A percentile compares a stretch with the other conserved stretches of the same genome.
These are phyloP conservation scores for Apamea sordens DNA, from an alignment of 2,888 invertebrate species.

Conservation along the genomic window DNA sequence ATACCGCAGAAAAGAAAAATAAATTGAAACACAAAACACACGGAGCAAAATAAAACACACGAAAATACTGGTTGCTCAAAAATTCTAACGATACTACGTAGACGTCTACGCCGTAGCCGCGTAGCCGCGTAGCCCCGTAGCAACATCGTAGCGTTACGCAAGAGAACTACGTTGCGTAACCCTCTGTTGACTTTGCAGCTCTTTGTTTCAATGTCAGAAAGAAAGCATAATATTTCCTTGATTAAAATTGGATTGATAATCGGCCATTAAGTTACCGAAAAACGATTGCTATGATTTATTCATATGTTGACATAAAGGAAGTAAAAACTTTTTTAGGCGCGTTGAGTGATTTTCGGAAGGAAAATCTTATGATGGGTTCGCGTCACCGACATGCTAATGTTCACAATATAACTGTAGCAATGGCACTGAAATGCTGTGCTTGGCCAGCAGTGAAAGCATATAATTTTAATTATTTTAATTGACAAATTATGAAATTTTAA, in stretches of 20 bases:
- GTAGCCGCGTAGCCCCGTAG: constrained; percentile 55
- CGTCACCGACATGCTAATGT: background rate
- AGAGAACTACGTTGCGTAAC: constrained; percentile 68
- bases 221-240: constrained; percentile 41
- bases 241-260: constrained; percentile 40
- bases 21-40: too few species aligned
- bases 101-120: constrained; percentile 52
- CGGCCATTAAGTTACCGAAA: background rate
- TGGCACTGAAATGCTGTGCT: background rate
- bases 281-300: background rate
- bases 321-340: background rate
- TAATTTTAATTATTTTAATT: background rate
- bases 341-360: background rate
- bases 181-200: constrained; percentile 60
- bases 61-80: constrained; percentile 12
- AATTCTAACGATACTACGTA: constrained; percentile 29
- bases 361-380: background rate
- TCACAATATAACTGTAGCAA: background rate
- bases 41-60: background rate
- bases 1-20: background rate
- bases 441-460: background rate
- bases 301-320: background rate
- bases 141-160: constrained; percentile 65
- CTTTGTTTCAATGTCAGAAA: constrained; percentile 59
- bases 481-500: background rate